Base-by-base conservation (phyloP, 1,140 invertebrate species). In the Potamilus streckersoni region DNA sequence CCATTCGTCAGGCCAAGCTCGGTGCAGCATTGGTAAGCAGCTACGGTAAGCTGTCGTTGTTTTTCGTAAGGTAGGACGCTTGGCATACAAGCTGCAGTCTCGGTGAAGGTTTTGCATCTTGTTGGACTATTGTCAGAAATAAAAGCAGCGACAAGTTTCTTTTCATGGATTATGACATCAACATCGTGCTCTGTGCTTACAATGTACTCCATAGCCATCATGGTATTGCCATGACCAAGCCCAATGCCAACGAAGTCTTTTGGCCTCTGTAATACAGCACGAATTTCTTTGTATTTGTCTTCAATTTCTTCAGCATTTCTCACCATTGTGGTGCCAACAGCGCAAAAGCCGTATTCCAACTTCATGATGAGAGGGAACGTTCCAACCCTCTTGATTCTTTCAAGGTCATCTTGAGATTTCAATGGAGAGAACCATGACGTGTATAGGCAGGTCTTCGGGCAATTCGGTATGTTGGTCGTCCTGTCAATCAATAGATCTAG, bases 41-140 rank as follows among this genome's bases (percentile, higher is more conserved):
- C 80, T 0, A 69, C 71, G 6, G 80, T 73, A 16, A 85, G 67
- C 59, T 84, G 82, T 2, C 67, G 77, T 58, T 78, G 31, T 69
- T 79, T 81, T 20, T 84, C 84, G 55, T 69, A 38, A 23, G 75
- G 80, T n/a, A 82, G 66, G 31, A 59, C 69, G 0, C 78, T 76
- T 17, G 82, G 82, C 82, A 82, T 80, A 16, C 31, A 69, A 2
- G 80, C 73, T 16, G 76, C 68, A 16, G 80, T 83, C 60, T 82
- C 80, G 19, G 73, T 79, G 56, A 81, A 84, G 15, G 58, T 67
- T 12, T 75, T 74, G 15, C 16, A 15, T 27, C 78, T 73, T 11
- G 84, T 84, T 13, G 83, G 82, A 14, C 84, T 81, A 69, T 83
- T 84, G 65, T 85, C 84, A 0, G 82, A 82, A 17, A 85, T 69